These are phyloP conservation scores for Pagetopsis macropterus DNA, from an alignment of 2,797 vertebrate species.

Conservation along the genomic window DNA sequence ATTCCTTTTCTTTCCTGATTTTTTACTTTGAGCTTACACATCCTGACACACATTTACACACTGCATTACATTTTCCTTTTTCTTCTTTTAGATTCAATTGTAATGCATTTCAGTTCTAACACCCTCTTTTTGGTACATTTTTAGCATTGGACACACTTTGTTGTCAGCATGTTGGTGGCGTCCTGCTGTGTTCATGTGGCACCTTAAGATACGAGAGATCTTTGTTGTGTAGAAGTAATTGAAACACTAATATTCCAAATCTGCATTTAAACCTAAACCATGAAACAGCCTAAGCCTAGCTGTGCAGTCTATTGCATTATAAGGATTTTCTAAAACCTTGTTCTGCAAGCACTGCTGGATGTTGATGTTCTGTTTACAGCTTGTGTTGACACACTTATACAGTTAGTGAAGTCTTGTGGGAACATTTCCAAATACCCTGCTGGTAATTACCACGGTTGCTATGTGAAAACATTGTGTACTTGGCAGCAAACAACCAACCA, in stretches of 20 bases:
- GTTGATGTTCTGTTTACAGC: not conserved
- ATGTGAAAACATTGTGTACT: not conserved
- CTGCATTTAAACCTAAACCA: not conserved
- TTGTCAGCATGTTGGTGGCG: not conserved
- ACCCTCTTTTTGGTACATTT: not conserved
- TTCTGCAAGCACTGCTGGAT: not conserved
- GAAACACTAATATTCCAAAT: not conserved
- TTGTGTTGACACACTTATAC: not conserved
- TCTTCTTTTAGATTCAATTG: not conserved
- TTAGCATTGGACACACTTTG: not conserved
- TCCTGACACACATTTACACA: not conserved
- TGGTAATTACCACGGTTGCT: not conserved
- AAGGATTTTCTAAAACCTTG: constrained; percentile 1
- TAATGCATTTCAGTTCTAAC: not conserved
- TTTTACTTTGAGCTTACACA: not conserved
- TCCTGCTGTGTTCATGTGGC: not conserved
- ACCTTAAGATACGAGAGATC: not conserved
- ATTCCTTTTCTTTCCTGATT: too few relatives aligned
- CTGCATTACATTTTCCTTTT: not conserved
- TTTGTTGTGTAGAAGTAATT: not conserved
- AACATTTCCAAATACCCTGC: not conserved
- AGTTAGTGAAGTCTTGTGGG: constrained; percentile 2
- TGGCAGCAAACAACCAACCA: not conserved
- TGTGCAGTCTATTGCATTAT: constrained; percentile 2
- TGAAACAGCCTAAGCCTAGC: not conserved